Evolutionary conservation across 2,888 invertebrate species (phyloP).

Genomic region (Chalcosyrphus nemorum): DNA sequence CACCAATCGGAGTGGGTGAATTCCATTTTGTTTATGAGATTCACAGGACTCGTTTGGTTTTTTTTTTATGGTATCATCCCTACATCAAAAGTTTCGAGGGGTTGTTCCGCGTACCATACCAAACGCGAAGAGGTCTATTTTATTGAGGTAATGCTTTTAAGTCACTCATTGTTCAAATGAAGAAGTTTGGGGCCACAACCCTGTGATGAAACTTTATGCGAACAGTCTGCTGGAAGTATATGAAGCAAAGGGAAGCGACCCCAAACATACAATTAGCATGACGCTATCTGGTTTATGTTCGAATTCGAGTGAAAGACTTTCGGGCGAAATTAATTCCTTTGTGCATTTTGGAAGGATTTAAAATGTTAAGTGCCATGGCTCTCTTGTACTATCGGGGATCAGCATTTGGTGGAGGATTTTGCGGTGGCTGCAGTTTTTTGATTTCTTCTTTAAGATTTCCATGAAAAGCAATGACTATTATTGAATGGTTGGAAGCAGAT

Average conservation of each 20-base stretch:
- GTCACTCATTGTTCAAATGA: neutral
- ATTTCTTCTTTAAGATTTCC: too few species aligned
- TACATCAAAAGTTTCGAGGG: neutral
- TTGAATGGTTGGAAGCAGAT: too few species aligned
- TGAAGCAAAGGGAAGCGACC: neutral
- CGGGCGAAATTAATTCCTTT: too few species aligned
- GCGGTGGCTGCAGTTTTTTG: too few species aligned
- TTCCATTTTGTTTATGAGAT: neutral
- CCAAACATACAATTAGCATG: neutral
- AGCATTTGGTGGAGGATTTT: too few species aligned
- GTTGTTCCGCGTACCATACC: neutral
- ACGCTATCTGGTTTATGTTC: neutral
- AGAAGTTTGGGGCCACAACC: neutral
- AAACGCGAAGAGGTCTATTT: neutral
- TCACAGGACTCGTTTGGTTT: neutral
- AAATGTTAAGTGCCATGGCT: too few species aligned
- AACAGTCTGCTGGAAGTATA: neutral
- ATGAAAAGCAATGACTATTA: too few species aligned
- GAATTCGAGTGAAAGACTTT: neutral
- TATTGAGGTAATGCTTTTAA: slow-evolving; percentile 6
- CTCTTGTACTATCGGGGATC: too few species aligned
- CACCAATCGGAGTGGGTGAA: neutral
- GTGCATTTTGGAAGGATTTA: too few species aligned
- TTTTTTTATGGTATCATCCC: neutral
- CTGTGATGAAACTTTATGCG: neutral